These are phyloP conservation scores for Cyprinella venusta DNA, from an alignment of 2,797 vertebrate genomes.

Conservation along the genomic window DNA sequence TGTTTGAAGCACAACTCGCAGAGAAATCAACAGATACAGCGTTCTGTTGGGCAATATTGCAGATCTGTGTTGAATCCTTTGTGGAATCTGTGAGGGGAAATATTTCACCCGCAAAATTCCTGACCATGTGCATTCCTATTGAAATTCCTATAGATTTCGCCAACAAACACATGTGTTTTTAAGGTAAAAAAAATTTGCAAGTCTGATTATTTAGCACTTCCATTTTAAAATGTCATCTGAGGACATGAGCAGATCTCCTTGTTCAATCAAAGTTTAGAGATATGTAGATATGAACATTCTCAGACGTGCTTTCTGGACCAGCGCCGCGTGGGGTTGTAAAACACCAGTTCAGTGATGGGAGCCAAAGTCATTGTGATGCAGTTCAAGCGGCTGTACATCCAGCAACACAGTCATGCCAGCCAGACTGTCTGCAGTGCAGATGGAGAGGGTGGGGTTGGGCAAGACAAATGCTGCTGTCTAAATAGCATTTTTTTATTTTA, in stretches of 20 bases:
- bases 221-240: not conserved
- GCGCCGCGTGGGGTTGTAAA: conserved; percentile 14
- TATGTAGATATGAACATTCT: not conserved
- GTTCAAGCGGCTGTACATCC: not conserved
- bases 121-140: not conserved
- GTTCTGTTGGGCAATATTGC: not conserved
- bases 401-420: conserved; percentile 24
- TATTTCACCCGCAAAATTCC: not conserved
- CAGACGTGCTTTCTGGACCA: not conserved
- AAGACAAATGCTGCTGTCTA: not conserved
- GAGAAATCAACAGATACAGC: not conserved
- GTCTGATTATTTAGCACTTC: not conserved
- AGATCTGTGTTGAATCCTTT: not conserved
- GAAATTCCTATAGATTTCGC: not conserved
- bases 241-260: not conserved
- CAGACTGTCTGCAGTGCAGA: conserved; percentile 41
- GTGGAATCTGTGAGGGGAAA: not conserved
- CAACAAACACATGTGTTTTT: not conserved
- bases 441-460: conserved; percentile 1
- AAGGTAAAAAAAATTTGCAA: not conserved
- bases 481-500: not conserved
- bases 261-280: not conserved
- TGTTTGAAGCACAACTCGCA: not conserved
- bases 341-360: conserved; percentile 9
- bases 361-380: conserved; percentile 38